A percentile compares a stretch with the other conserved stretches of the same genome.
These are phyloP conservation scores for Drosophila auraria DNA, from an alignment of 1,140 invertebrate species.

Conservation along the genomic window DNA sequence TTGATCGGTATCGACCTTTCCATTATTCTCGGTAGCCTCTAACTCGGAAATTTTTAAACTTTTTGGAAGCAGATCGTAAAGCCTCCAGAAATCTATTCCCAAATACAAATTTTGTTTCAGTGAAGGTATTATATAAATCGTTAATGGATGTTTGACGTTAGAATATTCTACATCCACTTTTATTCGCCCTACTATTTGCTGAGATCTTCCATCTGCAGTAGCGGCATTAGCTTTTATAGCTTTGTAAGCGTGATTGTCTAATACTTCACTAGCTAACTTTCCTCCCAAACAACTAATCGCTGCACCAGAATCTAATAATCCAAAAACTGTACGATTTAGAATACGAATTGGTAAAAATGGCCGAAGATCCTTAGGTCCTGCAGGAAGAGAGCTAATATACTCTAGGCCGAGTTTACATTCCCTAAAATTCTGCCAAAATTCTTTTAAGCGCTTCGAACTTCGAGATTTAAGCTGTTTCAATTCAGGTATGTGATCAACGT, in stretches of 20 bases:
- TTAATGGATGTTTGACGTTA: neutral
- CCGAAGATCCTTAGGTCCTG: neutral
- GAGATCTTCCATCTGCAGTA: neutral
- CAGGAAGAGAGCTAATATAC: neutral
- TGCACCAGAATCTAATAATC: neutral
- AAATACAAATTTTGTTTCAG: neutral
- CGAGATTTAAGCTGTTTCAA: neutral
- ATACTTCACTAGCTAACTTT: neutral
- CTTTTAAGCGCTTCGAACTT: neutral
- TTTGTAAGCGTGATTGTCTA: neutral
- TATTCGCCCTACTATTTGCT: neutral
- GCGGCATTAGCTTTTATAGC: neutral
- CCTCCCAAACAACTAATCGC: neutral
- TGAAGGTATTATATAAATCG: neutral
- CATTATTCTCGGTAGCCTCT: neutral
- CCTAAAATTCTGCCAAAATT: slow-evolving; percentile 4
- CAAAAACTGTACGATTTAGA: slow-evolving; percentile 4
- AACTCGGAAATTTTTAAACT: neutral
- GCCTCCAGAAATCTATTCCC: neutral
- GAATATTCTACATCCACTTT: neutral
- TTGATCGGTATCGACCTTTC: neutral
- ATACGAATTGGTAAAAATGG: slow-evolving; percentile 2
- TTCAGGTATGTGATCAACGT: neutral
- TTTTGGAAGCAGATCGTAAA: neutral
- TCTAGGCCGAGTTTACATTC: slow-evolving; percentile 2